Evolutionary conservation across 2,797 vertebrate species (phyloP).

Genomic region (Clarias pachynema): DNA sequence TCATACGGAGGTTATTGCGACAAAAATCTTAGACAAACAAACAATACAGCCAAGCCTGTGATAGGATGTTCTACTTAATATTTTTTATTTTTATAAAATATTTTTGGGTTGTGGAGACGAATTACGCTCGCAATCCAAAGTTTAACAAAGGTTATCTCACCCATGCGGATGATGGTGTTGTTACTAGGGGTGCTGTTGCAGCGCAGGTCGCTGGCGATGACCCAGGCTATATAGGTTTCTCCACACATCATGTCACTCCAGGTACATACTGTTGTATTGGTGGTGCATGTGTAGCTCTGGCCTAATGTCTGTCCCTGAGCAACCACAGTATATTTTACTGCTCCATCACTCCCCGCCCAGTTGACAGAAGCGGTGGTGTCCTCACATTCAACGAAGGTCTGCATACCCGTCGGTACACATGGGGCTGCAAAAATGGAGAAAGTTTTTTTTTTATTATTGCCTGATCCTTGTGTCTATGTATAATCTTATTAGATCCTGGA

Average conservation of each 20-base stretch:
- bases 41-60: not conserved
- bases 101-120: no score
- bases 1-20: not conserved
- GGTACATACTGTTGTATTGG: slow-evolving; percentile 66
- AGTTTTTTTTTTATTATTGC: not conserved
- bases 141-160: slow-evolving; percentile 58
- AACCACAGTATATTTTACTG: slow-evolving; percentile 71
- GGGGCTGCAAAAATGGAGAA: slow-evolving; percentile 65
- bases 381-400: slow-evolving; percentile 68
- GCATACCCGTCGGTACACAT: slow-evolving; percentile 67
- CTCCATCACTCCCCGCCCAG: slow-evolving; percentile 71
- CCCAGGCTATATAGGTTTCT: slow-evolving; percentile 67
- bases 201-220: slow-evolving; percentile 64
- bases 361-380: slow-evolving; percentile 65
- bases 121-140: no score
- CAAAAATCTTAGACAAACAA: not conserved
- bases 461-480: not conserved
- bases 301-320: slow-evolving; percentile 63
- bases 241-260: slow-evolving; percentile 75
- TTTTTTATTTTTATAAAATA: no score
- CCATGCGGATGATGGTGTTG: slow-evolving; percentile 70
- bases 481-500: not conserved
- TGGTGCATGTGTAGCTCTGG: slow-evolving; percentile 63
- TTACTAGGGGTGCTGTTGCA: slow-evolving; percentile 73
- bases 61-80: not conserved